These are phyloP conservation scores for Agriotes lineatus DNA, from an alignment of 2,888 invertebrate species.

Conservation along the genomic window DNA sequence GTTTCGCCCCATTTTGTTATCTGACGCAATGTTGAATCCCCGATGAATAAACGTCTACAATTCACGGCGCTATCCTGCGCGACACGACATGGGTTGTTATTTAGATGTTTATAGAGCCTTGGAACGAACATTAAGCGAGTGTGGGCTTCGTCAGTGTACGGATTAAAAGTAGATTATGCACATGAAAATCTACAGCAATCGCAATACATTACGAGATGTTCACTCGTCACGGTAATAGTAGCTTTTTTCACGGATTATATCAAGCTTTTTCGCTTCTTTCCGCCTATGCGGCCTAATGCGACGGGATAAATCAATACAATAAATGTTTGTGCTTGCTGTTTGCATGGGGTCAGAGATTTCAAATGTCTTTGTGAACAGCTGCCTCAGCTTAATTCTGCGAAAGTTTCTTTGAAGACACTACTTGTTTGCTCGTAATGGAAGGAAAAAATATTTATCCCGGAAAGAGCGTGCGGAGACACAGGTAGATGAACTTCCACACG, in stretches of 20 bases:
- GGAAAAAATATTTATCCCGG: slow-evolving; percentile 1
- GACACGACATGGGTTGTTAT: slow-evolving; percentile 19
- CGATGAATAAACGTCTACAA: slow-evolving; percentile 22
- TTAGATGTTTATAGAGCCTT: slow-evolving; percentile 24
- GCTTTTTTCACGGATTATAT: neutral
- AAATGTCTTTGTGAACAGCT: slow-evolving; percentile 22
- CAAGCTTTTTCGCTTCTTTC: neutral
- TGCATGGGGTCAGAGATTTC: slow-evolving; percentile 16
- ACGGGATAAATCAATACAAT: slow-evolving; percentile 19
- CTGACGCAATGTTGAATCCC: slow-evolving; percentile 14
- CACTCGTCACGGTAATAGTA: neutral
- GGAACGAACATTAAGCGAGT: neutral
- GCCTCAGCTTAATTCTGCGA: slow-evolving; percentile 16
- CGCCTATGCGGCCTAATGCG: neutral
- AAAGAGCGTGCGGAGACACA: neutral
- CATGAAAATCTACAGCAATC: neutral
- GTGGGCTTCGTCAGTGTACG: slow-evolving; percentile 6
- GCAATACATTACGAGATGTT: neutral
- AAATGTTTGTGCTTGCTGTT: slow-evolving; percentile 27
- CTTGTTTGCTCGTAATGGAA: slow-evolving; percentile 17
- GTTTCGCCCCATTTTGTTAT: neutral
- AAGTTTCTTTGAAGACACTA: slow-evolving; percentile 13
- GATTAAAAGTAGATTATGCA: slow-evolving; percentile 8
- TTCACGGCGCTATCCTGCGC: slow-evolving; percentile 15
- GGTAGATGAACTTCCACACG: slow-evolving; percentile 10